phyloP scores from a whole-genome alignment of 2,797 vertebrate genomes.

The Arvicola amphibius region DNA sequence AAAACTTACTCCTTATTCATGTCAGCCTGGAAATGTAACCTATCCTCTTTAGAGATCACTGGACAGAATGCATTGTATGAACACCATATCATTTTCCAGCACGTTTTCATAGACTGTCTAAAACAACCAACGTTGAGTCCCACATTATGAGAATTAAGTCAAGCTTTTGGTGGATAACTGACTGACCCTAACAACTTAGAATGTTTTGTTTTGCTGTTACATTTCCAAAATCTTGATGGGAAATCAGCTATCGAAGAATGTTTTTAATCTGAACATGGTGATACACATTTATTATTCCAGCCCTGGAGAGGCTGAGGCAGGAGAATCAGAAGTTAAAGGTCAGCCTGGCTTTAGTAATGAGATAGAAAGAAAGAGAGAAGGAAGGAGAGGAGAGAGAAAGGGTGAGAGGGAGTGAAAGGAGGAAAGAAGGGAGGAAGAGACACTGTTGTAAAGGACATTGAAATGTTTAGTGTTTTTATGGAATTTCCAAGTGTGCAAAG shows the following conservation, averaged over 20 bases:
- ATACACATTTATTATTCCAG: not conserved
- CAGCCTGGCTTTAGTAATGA: not conserved
- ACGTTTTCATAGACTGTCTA: not conserved
- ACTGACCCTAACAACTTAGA: not conserved
- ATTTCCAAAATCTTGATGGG: not conserved
- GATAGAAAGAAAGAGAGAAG: not conserved
- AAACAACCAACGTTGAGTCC: not conserved
- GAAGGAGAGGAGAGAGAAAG: not conserved
- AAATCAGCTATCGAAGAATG: not conserved
- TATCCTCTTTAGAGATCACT: not conserved
- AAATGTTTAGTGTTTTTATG: not conserved
- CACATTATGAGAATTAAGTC: not conserved
- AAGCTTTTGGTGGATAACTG: not conserved
- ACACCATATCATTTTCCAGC: not conserved
- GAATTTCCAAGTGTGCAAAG: not conserved
- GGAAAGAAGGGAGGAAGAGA: not conserved
- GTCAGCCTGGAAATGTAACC: not conserved
- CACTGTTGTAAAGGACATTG: not conserved
- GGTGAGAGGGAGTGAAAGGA: not conserved
- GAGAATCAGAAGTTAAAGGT: not conserved
- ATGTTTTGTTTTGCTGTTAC: not conserved
- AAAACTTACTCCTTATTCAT: not conserved
- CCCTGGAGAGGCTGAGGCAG: not conserved
- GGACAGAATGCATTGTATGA: not conserved
- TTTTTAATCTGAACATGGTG: not conserved